Evolutionary conservation across 2,888 invertebrate species (phyloP), one percentile per base, ranked within the genome.

Genomic region (Andrena dorsata): DNA sequence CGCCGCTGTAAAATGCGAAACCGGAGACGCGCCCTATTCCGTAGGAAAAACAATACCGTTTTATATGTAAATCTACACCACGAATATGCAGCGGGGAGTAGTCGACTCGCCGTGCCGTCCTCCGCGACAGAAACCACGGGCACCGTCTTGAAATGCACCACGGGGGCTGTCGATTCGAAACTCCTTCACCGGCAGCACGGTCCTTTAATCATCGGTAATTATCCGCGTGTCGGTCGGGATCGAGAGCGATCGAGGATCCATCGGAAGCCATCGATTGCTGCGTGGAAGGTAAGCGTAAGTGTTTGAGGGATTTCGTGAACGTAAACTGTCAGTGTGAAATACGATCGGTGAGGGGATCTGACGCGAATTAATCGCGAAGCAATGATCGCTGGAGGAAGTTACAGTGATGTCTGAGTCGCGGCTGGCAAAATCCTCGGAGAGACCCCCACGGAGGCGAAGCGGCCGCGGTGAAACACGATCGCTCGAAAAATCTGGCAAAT

Each of bases 41-140:
- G 82, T 77, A 76, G 85, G 82, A 71, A 77, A 85, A 86, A 87
- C 87, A 86, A 86, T 86, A 80, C 77, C 83, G 85, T 85, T 87
- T 85, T 87, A 82, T 86, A 86, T 86, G 87, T 85, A 87, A 87
- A 87, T 86, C 71, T 77, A 82, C 78, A 78, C 77, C 82, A 26
- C 49, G 35, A 30, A 58, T 10, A 65, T 60, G 58, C 64, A 35
- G 51, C 61, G 26, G 35, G 20, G 20, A 47, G 51, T 16, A 51
- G 41, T 26, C 6, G 58, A 28, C 58, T 61, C 47, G 58, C 53
- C 16, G n/a, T 8, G 23, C 63, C 75, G 81, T 81, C 81, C 77
- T 70, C 77, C 71, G 56, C 72, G 64, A 26, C 10, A 8, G 26
- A 47, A 23, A 6, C 28, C 23, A 20, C 5, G 20, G 60, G 13